phyloP scores from a whole-genome alignment of 2,888 invertebrate genomes.

The Nephrotoma flavescens region DNA sequence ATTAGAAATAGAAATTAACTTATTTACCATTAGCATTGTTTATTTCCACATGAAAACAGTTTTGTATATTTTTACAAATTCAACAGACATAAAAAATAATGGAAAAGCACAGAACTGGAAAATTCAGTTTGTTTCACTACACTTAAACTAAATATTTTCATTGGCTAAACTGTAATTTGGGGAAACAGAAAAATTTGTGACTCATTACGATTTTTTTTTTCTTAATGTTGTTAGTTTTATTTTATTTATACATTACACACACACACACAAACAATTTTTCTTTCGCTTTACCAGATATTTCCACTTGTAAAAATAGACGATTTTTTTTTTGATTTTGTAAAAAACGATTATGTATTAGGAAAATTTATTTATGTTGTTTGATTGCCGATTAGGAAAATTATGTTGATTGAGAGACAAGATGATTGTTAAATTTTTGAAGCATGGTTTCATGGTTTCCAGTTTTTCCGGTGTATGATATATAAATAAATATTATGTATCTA shows the following conservation, averaged over 20 bases:
- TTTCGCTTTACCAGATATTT: neutral
- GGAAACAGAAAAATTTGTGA: neutral
- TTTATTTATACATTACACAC: neutral
- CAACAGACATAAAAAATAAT: neutral
- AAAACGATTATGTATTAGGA: neutral
- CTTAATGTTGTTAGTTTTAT: neutral
- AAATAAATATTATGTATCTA: neutral
- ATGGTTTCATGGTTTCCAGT: neutral
- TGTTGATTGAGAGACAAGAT: neutral
- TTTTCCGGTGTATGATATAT: neutral
- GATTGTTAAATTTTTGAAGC: neutral
- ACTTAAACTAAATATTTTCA: neutral
- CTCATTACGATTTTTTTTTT: neutral
- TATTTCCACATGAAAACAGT: neutral
- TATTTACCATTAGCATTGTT: neutral
- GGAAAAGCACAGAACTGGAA: neutral
- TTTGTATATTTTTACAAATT: neutral
- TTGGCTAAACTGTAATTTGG: neutral
- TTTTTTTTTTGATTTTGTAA: neutral
- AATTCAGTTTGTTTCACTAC: neutral
- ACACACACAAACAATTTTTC: neutral
- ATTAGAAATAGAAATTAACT: neutral
- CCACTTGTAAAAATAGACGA: neutral
- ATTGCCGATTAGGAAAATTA: neutral
- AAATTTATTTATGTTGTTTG: neutral